Evolutionary conservation across 2,888 invertebrate species (phyloP).

Genomic region (Nymphalis urticae): DNA sequence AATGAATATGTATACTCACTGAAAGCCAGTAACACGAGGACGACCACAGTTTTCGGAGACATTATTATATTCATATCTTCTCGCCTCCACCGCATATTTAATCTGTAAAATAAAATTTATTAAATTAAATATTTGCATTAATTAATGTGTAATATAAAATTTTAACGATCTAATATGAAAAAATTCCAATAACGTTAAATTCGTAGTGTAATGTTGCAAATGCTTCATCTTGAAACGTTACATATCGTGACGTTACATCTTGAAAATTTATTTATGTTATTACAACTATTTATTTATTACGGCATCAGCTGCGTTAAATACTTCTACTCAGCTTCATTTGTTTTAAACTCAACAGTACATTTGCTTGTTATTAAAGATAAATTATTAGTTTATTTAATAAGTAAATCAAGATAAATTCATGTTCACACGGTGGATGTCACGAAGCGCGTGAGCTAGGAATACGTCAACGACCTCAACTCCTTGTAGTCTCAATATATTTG

Average conservation of each 20-base stretch:
- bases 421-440: constrained; percentile 15
- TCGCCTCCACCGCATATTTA: constrained; percentile 62
- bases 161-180: not conserved
- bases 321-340: no score
- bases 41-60: constrained; percentile 45
- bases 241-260: no score
- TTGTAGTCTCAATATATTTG: not conserved
- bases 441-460: constrained; percentile 8
- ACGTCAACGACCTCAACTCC: not conserved
- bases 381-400: not conserved
- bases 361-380: no score
- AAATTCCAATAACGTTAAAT: no score
- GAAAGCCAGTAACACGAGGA: constrained; percentile 48
- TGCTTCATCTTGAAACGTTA: no score
- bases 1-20: constrained; percentile 49
- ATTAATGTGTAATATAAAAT: not conserved
- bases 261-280: no score
- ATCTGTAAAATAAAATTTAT: constrained; percentile 51
- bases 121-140: not conserved
- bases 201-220: no score
- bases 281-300: no score
- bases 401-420: not conserved
- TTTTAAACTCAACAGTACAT: no score
- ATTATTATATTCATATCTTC: constrained; percentile 48
- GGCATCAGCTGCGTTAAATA: no score